A percentile compares a stretch with the other conserved stretches of the same genome.
These are phyloP conservation scores for Meta bourneti DNA, from an alignment of 2,888 invertebrate species.

Conservation along the genomic window DNA sequence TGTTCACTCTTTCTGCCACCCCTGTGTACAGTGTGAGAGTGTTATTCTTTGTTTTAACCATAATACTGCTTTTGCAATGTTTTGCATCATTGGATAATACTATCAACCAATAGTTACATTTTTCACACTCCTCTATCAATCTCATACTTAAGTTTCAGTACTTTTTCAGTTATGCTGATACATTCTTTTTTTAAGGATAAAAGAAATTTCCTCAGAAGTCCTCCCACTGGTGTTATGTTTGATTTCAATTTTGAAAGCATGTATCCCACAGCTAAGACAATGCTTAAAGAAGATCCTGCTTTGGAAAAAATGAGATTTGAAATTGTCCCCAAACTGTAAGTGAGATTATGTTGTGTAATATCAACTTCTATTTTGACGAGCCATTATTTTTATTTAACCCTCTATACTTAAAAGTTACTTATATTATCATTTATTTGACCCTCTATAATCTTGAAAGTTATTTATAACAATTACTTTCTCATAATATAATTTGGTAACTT, in stretches of 20 bases:
- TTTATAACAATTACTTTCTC: too few species aligned
- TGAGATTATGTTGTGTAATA: not conserved
- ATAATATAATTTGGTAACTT: too few species aligned
- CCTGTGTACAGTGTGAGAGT: too few species aligned
- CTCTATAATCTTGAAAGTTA: not conserved
- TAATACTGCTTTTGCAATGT: too few species aligned
- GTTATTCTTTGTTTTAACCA: too few species aligned
- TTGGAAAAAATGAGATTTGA: conserved; percentile 99
- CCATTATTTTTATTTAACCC: not conserved
- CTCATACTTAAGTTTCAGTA: too few species aligned
- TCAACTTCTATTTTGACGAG: not conserved
- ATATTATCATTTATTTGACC: not conserved
- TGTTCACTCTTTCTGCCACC: too few species aligned
- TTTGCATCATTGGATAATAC: too few species aligned
- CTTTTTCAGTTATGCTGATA: too few species aligned
- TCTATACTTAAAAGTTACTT: too few species aligned
- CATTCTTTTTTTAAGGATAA: conserved; percentile 86
- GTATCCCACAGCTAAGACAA: conserved; percentile 95
- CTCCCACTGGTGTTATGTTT: conserved; percentile 96
- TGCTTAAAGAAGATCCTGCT: conserved; percentile 96
- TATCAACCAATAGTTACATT: too few species aligned
- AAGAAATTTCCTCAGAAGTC: conserved; percentile 97
- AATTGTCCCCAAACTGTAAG: conserved; percentile 99
- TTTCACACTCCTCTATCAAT: too few species aligned
- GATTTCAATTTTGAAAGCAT: conserved; percentile 95